Evolutionary conservation across 2,888 invertebrate species (phyloP).

Genomic region (Gnatocerus cornutus): DNA sequence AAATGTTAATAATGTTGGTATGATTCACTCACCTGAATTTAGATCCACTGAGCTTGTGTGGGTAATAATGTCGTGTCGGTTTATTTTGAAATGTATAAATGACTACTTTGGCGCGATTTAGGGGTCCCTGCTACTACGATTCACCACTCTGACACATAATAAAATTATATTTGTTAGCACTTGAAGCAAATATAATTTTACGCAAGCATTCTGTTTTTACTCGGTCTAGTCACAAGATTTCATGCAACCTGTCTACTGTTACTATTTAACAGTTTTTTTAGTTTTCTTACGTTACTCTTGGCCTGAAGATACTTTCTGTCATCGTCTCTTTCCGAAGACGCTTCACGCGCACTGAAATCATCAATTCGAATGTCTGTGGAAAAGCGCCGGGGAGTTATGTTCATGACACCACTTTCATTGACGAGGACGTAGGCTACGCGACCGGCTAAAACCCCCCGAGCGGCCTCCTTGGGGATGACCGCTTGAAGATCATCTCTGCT

Average conservation of each 20-base stretch:
- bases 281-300: conserved; percentile 63
- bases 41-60: conserved; percentile 39
- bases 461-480: conserved; percentile 84
- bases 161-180: conserved; percentile 45
- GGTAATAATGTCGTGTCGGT: conserved; percentile 49
- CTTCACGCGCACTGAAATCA: conserved; percentile 62
- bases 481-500: conserved; percentile 84
- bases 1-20: conserved; percentile 30
- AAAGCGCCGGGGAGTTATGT: conserved; percentile 85
- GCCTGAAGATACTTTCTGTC: conserved; percentile 58
- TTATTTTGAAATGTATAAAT: conserved; percentile 39
- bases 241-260: conserved; percentile 63
- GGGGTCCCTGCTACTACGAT: conserved; percentile 31
- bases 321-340: conserved; percentile 53
- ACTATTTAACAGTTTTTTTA: conserved; percentile 61
- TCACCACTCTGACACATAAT: conserved; percentile 36
- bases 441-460: conserved; percentile 82
- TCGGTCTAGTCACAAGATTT: conserved; percentile 43
- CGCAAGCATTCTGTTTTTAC: conserved; percentile 7
- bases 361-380: conserved; percentile 71
- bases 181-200: conserved; percentile 52
- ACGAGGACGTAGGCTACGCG: conserved; percentile 84
- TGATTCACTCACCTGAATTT: conserved; percentile 51
- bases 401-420: conserved; percentile 83
- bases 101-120: conserved; percentile 28